Evolutionary conservation across 2,888 invertebrate species (phyloP), one percentile per base, ranked within the genome.

Genomic region (Nomada hirtipes): DNA sequence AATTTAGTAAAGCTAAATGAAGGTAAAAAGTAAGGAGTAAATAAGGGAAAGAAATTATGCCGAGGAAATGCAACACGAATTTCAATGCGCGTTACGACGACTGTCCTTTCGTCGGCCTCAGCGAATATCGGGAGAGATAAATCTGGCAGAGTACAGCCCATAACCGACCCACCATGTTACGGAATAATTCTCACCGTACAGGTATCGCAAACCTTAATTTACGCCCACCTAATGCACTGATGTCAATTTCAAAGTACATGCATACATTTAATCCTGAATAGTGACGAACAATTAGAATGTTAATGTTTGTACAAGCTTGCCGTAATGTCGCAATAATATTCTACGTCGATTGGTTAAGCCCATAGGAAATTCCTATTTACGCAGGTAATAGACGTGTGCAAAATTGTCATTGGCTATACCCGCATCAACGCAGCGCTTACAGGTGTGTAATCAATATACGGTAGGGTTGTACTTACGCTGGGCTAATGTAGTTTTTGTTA

Each of bases 321-420:
- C 20, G n/a, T 4, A 10, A 53, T n/a, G 18, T 53, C n/a, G 15
- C 3, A 20, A 20, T 26, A 2, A 26, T 7, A 20, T 44, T 57
- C n/a, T 44, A 26, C 26, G 53, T 9, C 47, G 29, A 47, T 29
- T 4, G 29, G 4, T 7, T 18, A 53, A 9, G 9, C 11, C 2
- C 2, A 9, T 0, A 23, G 20, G 47, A 36, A 63, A 23, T 72
- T 53, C 10, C 9, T 61, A 13, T 44, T 53, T n/a, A 47, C 42
- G 4, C 53, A 87, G 89, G 23, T 69, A n/a, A 26, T 89, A 44
- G 75, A 81, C 57, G 59, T 70, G 55, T 36, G 83, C 52, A 67
- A 83, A 50, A 29, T 72, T 1, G 87, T 88, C n/a, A 20, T 88
- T n/a, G 74, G 81, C 47, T 90, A 83, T 44, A 77, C 83, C 20